Conservation (phyloP, 2,797 vertebrate genomes). For the Tenualosa ilisha region DNA sequence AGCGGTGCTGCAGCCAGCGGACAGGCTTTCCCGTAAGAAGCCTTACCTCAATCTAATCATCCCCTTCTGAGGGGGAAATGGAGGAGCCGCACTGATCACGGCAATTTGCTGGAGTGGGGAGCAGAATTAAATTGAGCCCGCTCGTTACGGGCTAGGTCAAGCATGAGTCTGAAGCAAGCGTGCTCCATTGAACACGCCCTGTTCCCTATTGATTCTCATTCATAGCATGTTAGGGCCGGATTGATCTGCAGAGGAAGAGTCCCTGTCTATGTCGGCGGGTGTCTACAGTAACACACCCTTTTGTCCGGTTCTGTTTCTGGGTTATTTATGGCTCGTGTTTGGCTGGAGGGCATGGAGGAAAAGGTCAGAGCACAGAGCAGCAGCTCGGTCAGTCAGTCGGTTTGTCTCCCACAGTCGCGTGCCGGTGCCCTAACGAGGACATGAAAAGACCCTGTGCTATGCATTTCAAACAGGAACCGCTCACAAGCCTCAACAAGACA, state of each 20-base stretch:
- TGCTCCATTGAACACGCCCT: slow-evolving; percentile 52
- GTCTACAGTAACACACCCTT: slow-evolving; percentile 43
- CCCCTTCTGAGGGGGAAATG: background rate
- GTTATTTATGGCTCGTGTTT: slow-evolving; percentile 38
- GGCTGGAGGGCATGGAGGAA: slow-evolving; percentile 17
- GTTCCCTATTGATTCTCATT: slow-evolving; percentile 68
- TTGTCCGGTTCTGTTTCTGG: slow-evolving; percentile 24
- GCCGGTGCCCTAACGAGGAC: slow-evolving; percentile 4
- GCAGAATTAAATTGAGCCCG: background rate
- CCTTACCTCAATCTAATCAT: background rate
- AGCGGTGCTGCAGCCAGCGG: background rate
- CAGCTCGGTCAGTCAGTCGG: background rate
- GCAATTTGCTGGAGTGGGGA: slow-evolving; percentile 12
- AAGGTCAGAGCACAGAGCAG: slow-evolving; percentile 37
- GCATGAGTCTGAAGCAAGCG: background rate
- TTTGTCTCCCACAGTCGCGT: slow-evolving; percentile 8
- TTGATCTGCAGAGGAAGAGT: slow-evolving; percentile 60
- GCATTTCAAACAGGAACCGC: background rate
- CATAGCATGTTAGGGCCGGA: slow-evolving; percentile 57
- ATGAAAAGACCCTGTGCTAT: background rate
- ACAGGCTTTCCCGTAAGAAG: background rate
- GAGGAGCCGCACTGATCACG: background rate
- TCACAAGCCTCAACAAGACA: background rate
- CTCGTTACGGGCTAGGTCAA: background rate
- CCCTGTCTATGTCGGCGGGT: slow-evolving; percentile 33